Evolutionary conservation across 2,797 vertebrate genomes (phyloP).

Genomic region (Sebastes taczanowskii): DNA sequence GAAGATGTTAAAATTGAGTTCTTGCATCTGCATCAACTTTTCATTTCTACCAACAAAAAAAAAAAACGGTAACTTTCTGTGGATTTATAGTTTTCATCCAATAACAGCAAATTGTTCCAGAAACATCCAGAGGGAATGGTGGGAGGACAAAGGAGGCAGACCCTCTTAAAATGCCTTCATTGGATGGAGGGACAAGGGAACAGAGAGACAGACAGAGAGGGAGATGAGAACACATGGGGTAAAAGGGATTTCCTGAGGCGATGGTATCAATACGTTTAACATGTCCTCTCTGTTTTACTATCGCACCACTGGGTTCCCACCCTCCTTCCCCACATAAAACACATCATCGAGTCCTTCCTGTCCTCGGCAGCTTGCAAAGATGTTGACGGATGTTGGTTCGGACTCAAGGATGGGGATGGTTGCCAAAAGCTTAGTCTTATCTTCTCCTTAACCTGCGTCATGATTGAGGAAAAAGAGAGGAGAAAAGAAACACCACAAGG

Average conservation of each 20-base stretch:
- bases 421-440: constrained; percentile 36
- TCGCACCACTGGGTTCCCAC: constrained; percentile 69
- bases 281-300: constrained; percentile 78
- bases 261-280: constrained; percentile 81
- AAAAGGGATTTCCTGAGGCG: constrained; percentile 81
- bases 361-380: constrained; percentile 73
- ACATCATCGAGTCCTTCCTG: constrained; percentile 78
- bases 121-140: neutral
- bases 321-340: constrained; percentile 77
- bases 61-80: neutral
- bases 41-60: neutral
- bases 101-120: neutral
- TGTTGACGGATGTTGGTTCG: constrained; percentile 63
- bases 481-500: neutral
- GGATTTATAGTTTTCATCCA: constrained; percentile 2
- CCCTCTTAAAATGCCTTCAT: constrained; percentile 20
- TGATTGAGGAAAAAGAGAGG: constrained; percentile 2
- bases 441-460: constrained; percentile 28
- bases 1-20: neutral
- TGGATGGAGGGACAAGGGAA: constrained; percentile 3
- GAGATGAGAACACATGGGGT: constrained; percentile 67
- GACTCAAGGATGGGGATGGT: constrained; percentile 28
- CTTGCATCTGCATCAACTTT: neutral
- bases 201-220: constrained; percentile 12
- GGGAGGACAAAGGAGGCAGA: constrained; percentile 4